These are phyloP conservation scores for Mesorhabditis sp. DNA, from an alignment of 2,888 invertebrate genomes.

Conservation along the genomic window DNA sequence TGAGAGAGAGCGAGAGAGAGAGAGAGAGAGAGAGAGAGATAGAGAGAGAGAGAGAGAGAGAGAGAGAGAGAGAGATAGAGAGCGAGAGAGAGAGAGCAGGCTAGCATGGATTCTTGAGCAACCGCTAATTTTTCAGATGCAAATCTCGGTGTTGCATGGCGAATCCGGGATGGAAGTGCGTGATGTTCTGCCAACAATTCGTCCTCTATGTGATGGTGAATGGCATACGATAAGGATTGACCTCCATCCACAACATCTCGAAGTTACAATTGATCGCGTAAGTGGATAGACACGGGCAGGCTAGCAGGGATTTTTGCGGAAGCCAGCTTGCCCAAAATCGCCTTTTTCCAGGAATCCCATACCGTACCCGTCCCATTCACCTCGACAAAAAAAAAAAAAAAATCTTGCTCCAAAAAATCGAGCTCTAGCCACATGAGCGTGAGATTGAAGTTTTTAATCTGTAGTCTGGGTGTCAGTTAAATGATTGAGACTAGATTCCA, in stretches of 20 bases:
- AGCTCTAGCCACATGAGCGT: too few species aligned
- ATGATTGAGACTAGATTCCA: too few species aligned
- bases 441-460: too few species aligned
- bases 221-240: conserved; percentile 41
- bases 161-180: conserved; percentile 18
- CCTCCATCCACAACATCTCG: conserved; percentile 19
- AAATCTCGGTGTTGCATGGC: conserved; percentile 19
- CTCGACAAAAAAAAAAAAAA: too few species aligned
- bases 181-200: conserved; percentile 19
- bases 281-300: neutral
- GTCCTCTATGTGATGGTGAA: conserved; percentile 36
- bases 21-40: neutral
- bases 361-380: neutral
- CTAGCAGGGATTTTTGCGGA: too few species aligned
- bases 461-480: too few species aligned
- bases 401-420: too few species aligned
- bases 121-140: conserved; percentile 9
- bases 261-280: conserved; percentile 17
- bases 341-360: neutral
- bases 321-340: too few species aligned
- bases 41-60: conserved; percentile 10
- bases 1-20: neutral
- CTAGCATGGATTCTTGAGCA: too few species aligned
- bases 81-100: too few species aligned
- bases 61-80: too few species aligned